Percentiles rank a stretch among this genome's conserved stretches.
phyloP scores from a whole-genome alignment of 2,113 vertebrate species.

The Phalacrocorax aristotelis region DNA sequence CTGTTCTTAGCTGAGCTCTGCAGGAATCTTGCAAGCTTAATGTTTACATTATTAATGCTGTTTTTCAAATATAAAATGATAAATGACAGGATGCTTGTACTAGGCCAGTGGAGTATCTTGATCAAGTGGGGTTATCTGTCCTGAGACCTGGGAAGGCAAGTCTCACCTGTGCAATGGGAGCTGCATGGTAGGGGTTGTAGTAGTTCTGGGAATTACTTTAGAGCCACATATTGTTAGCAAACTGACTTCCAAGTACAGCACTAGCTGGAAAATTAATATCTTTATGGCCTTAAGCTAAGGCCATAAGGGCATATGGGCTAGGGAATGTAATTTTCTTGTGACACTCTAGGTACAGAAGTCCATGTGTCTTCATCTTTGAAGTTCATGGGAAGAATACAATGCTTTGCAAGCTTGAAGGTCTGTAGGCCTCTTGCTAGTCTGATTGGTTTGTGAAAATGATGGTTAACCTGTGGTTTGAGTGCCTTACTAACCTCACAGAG shows the following conservation, averaged over 20 bases:
- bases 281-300: background rate
- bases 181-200: background rate
- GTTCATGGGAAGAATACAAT: background rate
- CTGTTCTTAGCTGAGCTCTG: background rate
- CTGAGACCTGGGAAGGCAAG: background rate
- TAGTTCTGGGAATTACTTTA: background rate
- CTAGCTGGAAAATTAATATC: background rate
- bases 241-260: background rate
- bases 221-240: background rate
- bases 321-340: background rate
- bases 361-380: background rate
- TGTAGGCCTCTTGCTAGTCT: background rate
- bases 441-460: background rate
- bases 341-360: background rate
- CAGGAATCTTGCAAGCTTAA: background rate
- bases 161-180: background rate
- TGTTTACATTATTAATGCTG: slow-evolving; percentile 22
- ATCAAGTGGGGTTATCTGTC: background rate
- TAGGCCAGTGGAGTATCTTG: background rate
- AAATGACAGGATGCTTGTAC: background rate
- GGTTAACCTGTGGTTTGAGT: background rate
- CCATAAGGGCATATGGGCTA: background rate
- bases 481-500: background rate
- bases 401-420: background rate
- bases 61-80: background rate